These are phyloP conservation scores for Brevimyrus niger DNA, from an alignment of 2,113 vertebrate species.

Conservation along the genomic window DNA sequence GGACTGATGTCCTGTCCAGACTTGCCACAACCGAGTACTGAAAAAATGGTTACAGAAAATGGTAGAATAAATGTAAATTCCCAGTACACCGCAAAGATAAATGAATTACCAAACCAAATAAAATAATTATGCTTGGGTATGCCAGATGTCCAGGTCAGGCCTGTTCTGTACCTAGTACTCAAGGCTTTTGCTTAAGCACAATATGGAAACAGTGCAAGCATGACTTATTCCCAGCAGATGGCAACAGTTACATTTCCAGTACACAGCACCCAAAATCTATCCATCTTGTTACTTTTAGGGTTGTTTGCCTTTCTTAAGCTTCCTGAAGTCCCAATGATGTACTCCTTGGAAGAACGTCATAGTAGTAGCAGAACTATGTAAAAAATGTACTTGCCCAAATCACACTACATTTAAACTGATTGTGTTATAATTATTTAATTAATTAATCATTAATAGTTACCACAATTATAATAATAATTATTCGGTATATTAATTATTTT, in stretches of 20 bases:
- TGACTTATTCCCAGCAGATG: constrained; percentile 1
- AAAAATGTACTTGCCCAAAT: not conserved
- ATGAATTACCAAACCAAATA: not conserved
- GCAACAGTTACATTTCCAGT: not conserved
- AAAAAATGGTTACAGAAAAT: not conserved
- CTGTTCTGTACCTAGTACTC: not conserved
- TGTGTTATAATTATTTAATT: not conserved
- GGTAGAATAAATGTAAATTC: not conserved
- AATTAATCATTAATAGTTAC: not conserved
- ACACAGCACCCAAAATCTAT: not conserved
- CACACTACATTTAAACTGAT: not conserved
- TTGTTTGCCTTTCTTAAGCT: not conserved
- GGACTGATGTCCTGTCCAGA: not conserved
- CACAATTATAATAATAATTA: not conserved
- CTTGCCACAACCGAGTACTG: not conserved
- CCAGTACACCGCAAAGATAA: not conserved
- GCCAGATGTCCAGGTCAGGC: not conserved
- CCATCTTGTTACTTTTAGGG: not conserved
- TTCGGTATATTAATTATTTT: not conserved
- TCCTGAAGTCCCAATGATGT: not conserved
- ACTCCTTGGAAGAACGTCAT: not conserved
- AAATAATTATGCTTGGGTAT: not conserved
- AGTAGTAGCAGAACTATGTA: not conserved
- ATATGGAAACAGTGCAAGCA: not conserved
- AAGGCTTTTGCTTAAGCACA: not conserved